phyloP scores from a whole-genome alignment of 2,797 vertebrate genomes.

The Sebastes taczanowskii region DNA sequence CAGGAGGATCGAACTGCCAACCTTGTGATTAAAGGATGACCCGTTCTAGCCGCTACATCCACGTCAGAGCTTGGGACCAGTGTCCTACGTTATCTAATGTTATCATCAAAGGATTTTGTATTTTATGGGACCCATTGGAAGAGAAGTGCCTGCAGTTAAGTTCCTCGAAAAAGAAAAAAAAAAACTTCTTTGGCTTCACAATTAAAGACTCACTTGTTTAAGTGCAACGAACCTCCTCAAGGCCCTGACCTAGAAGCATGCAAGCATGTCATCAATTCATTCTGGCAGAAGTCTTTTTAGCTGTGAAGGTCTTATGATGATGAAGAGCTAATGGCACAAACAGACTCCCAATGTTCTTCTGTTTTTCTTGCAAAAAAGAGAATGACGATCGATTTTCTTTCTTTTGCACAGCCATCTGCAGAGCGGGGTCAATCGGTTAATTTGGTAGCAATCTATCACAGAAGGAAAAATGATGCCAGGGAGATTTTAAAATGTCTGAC shows the following conservation, averaged over 20 bases:
- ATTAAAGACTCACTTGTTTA: slow-evolving; percentile 38
- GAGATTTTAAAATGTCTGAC: slow-evolving; percentile 2
- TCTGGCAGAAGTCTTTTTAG: slow-evolving; percentile 13
- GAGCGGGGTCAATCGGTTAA: slow-evolving; percentile 16
- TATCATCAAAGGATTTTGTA: slow-evolving; percentile 14
- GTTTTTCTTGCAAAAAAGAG: slow-evolving; percentile 1
- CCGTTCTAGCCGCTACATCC: not conserved
- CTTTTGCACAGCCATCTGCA: not conserved
- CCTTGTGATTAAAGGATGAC: not conserved
- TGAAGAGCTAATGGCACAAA: slow-evolving; percentile 26
- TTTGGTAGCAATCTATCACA: not conserved
- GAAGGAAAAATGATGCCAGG: not conserved
- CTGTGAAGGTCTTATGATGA: slow-evolving; percentile 44
- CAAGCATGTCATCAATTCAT: slow-evolving; percentile 21
- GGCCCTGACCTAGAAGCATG: slow-evolving; percentile 1
- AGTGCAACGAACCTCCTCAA: not conserved
- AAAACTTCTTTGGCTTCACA: not conserved
- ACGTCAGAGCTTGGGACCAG: not conserved
- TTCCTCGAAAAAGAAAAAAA: not conserved
- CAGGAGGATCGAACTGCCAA: not conserved
- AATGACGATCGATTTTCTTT: not conserved
- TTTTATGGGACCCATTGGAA: not conserved
- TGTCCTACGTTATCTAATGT: not conserved
- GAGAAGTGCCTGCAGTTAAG: slow-evolving; percentile 1
- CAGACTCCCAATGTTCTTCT: not conserved